phyloP scores from a whole-genome alignment of 2,888 invertebrate genomes.

The Onchidella celtica region DNA sequence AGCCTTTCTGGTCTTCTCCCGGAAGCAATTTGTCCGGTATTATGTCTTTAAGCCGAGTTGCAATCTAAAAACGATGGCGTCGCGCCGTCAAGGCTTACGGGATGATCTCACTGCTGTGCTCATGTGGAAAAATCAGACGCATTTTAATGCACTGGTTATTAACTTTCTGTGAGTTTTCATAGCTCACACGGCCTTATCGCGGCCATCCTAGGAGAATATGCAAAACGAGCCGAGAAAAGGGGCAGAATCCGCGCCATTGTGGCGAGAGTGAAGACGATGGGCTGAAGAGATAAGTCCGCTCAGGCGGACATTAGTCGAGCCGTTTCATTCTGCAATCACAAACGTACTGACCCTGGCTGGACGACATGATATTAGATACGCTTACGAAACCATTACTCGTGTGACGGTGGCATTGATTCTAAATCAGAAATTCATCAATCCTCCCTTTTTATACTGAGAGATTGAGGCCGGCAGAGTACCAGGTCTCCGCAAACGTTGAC shows the following conservation, averaged over 20 bases:
- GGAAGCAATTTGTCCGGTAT: slow-evolving; percentile 68
- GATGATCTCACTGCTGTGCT: slow-evolving; percentile 59
- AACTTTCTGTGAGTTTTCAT: slow-evolving; percentile 66
- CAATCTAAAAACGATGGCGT: slow-evolving; percentile 53
- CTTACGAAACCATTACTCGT: slow-evolving; percentile 44
- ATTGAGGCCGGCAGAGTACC: too few relatives aligned
- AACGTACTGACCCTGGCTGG: slow-evolving; percentile 22
- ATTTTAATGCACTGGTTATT: slow-evolving; percentile 69
- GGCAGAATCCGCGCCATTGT: slow-evolving; percentile 44
- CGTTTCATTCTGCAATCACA: slow-evolving; percentile 38
- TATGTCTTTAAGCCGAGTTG: slow-evolving; percentile 55
- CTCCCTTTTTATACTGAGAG: too few relatives aligned
- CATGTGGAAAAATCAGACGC: slow-evolving; percentile 60
- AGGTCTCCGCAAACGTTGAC: too few relatives aligned
- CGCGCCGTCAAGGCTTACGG: slow-evolving; percentile 42
- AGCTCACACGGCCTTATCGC: slow-evolving; percentile 56
- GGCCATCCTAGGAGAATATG: slow-evolving; percentile 49
- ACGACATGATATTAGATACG: slow-evolving; percentile 44
- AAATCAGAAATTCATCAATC: slow-evolving; percentile 32
- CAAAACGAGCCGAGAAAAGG: slow-evolving; percentile 45
- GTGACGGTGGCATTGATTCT: not conserved
- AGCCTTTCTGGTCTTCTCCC: slow-evolving; percentile 56
- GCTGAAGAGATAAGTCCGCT: slow-evolving; percentile 45
- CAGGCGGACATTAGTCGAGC: slow-evolving; percentile 40
- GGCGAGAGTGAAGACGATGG: slow-evolving; percentile 47